Evolutionary conservation across 2,888 invertebrate species (phyloP).

Genomic region (Lycia hirtaria): DNA sequence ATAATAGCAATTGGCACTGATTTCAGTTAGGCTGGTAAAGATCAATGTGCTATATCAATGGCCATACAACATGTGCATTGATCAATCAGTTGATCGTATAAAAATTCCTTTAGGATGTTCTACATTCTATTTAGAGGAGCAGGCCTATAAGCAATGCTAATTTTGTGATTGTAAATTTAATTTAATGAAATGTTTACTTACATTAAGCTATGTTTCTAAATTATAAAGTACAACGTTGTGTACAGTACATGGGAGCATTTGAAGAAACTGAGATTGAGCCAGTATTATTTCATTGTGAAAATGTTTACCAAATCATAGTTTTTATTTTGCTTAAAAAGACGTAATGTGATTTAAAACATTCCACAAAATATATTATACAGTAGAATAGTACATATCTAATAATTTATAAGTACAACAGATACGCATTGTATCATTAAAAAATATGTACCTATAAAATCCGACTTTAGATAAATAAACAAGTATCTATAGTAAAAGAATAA

Average conservation of each 20-base stretch:
- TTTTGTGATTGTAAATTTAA: slow-evolving; percentile 9
- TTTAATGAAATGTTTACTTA: slow-evolving; percentile 8
- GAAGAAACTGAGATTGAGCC: slow-evolving; percentile 32
- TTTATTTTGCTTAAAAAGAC: slow-evolving; percentile 25
- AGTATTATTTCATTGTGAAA: slow-evolving; percentile 32
- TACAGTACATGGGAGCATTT: slow-evolving; percentile 20
- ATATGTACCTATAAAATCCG: too few relatives aligned
- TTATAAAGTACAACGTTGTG: slow-evolving; percentile 18
- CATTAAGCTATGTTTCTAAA: slow-evolving; percentile 10
- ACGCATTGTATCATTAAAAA: slow-evolving; percentile 1
- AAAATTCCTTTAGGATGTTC: too few relatives aligned
- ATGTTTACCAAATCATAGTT: slow-evolving; percentile 29
- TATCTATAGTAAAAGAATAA: too few relatives aligned
- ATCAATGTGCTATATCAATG: too few relatives aligned
- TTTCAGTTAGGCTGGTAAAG: too few relatives aligned
- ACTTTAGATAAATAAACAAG: too few relatives aligned
- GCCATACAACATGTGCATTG: too few relatives aligned
- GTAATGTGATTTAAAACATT: slow-evolving; percentile 32
- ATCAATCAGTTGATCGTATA: too few relatives aligned
- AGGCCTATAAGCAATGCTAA: not conserved
- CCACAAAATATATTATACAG: slow-evolving; percentile 23
- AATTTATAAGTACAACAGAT: slow-evolving; percentile 15
- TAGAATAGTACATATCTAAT: slow-evolving; percentile 7
- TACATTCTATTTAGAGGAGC: slow-evolving; percentile 7
- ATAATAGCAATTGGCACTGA: too few relatives aligned